A percentile compares a stretch with the other conserved stretches of the same genome.
Conservation (phyloP, 2,113 vertebrate species). For the Toxostoma redivivum region DNA sequence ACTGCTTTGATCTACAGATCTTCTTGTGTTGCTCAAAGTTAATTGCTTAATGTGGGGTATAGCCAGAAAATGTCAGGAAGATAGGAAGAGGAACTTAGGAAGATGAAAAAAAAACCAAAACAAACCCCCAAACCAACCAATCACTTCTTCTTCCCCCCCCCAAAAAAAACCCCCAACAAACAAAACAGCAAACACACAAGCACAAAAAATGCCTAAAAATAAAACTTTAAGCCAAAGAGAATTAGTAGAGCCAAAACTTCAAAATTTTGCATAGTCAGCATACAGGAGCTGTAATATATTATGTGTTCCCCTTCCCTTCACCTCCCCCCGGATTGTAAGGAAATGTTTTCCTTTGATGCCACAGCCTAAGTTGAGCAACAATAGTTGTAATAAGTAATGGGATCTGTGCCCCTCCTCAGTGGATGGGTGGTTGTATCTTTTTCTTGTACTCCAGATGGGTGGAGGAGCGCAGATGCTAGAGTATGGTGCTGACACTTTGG, state of each 20-base stretch:
- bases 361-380: conserved; percentile 33
- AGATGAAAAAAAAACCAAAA: background rate
- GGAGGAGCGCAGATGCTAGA: background rate
- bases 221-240: background rate
- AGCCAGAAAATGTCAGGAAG: background rate
- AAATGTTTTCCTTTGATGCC: background rate
- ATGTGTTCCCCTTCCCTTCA: background rate
- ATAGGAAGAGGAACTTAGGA: background rate
- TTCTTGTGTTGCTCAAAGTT: background rate
- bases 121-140: background rate
- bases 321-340: background rate
- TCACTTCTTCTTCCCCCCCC: background rate
- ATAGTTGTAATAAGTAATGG: conserved; percentile 18
- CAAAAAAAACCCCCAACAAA: background rate
- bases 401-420: conserved; percentile 16
- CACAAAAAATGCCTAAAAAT: rapidly evolving
- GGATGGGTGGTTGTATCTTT: conserved; percentile 17
- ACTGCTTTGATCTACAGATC: background rate
- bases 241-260: background rate
- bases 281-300: background rate
- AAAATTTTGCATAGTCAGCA: background rate
- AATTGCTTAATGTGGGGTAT: background rate
- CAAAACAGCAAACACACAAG: background rate
- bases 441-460: conserved; percentile 1
- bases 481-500: background rate